A percentile compares a stretch with the other conserved stretches of the same genome.
phyloP scores from a whole-genome alignment of 2,797 vertebrate genomes.

The Lates japonicus region DNA sequence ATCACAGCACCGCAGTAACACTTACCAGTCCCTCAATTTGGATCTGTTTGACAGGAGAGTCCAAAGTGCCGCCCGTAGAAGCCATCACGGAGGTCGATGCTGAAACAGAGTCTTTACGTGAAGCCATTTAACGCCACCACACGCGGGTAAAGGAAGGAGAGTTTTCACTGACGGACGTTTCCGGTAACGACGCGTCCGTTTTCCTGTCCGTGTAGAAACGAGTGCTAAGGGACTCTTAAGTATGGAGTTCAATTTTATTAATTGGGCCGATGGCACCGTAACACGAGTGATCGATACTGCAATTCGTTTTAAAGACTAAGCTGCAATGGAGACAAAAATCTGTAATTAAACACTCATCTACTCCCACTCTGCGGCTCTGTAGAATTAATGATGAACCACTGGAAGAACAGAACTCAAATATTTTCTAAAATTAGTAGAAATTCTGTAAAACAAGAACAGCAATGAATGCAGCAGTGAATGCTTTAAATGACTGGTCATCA shows the following conservation, averaged over 20 bases:
- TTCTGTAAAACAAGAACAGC: background rate
- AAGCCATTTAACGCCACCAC: slow-evolving; percentile 62
- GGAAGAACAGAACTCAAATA: no score
- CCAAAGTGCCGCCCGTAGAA: slow-evolving; percentile 71
- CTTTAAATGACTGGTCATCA: background rate
- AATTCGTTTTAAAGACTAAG: background rate
- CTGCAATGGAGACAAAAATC: background rate
- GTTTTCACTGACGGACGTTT: slow-evolving; percentile 54
- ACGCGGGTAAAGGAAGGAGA: slow-evolving; percentile 69
- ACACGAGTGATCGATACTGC: background rate
- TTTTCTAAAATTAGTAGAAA: background rate
- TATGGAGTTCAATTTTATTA: background rate
- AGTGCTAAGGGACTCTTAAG: rapidly evolving
- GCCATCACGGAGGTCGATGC: slow-evolving; percentile 33
- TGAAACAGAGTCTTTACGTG: slow-evolving; percentile 70
- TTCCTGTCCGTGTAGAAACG: slow-evolving; percentile 60
- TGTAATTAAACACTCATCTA: background rate
- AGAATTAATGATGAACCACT: background rate
- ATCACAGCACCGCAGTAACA: rapidly evolving
- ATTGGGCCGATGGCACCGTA: no score
- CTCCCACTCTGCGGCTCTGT: background rate
- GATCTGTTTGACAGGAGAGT: slow-evolving; percentile 84
- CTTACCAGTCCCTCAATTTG: slow-evolving; percentile 86
- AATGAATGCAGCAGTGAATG: background rate
- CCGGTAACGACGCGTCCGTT: slow-evolving; percentile 7